phyloP scores from a whole-genome alignment of 1,140 invertebrate species.

The Ganaspis sp. region DNA sequence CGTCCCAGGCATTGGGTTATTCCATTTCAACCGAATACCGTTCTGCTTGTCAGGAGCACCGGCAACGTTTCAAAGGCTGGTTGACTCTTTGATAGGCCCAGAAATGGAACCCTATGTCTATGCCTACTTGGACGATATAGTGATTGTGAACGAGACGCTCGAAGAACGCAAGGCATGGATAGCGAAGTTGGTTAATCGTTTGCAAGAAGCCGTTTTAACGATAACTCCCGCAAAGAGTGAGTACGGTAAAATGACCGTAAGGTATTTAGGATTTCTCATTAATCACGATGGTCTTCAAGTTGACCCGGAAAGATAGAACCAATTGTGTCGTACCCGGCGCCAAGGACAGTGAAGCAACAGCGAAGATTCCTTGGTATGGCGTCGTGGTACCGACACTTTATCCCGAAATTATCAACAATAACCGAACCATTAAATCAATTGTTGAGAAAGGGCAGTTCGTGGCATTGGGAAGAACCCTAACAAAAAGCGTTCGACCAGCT shows the following conservation, averaged over 20 bases:
- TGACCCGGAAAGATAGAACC: no score
- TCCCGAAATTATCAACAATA: slow-evolving; percentile 69
- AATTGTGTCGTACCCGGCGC: background rate
- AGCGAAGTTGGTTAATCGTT: background rate
- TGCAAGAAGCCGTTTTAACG: background rate
- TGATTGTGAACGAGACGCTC: background rate
- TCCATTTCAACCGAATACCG: slow-evolving; percentile 16
- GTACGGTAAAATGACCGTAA: no score
- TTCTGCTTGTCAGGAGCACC: background rate
- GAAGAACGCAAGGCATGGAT: background rate
- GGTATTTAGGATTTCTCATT: no score
- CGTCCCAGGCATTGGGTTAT: slow-evolving; percentile 4
- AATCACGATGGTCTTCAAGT: no score
- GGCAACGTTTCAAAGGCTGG: background rate
- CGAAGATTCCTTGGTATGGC: slow-evolving; percentile 72
- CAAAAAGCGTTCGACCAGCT: slow-evolving; percentile 49
- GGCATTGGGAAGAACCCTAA: slow-evolving; percentile 50
- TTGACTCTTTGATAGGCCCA: background rate
- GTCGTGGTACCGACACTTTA: slow-evolving; percentile 70
- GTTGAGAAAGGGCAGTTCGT: slow-evolving; percentile 40
- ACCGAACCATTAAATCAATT: slow-evolving; percentile 60
- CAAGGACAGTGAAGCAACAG: background rate
- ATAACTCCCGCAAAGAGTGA: no score
- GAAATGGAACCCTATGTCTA: no score
- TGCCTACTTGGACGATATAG: background rate